Base-by-base conservation (phyloP, 2,888 invertebrate genomes). In the Calliphora vomitoria region DNA sequence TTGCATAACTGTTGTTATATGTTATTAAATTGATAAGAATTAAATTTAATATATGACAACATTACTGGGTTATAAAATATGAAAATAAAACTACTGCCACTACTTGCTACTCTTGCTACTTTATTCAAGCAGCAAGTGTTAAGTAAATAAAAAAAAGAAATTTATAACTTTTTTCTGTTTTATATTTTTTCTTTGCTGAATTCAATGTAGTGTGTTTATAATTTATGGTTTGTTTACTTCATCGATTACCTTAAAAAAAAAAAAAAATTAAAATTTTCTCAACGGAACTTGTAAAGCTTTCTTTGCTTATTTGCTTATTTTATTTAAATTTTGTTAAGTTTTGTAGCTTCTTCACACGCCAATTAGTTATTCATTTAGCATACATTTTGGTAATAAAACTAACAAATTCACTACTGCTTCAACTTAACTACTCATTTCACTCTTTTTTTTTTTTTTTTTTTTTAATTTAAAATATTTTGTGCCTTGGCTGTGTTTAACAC, bases 301-400 rank as follows among this genome's bases (percentile, higher is more conserved):
- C 55, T 64, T 66, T 68, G 13, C 20, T 68, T 25, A 25, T 25
- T 68, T 58, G 15, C 47, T 38, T 58, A 35, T 35, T 38, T 58
- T 75, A 18, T 72, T 13, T 31, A 41, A 50, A 20, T 31, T 55
- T 41, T 11, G 8, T 25, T 20, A 18, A 0, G 44, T 20, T 53
- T n/a, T n/a, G n/a, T 18, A 13, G 13, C 35, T 44, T 69, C 79
- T 87, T 87, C 71, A 85, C 79, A 85, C 79, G 82, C 58, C 79
- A 87, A 87, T 87, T 87, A 87, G 82, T 82, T 82, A 87, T 87
- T 85, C 87, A 85, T 71, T 87, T 87, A 82, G 87, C 87, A 87
- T 87, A 85, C 58, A 66, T 71, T 87, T 79, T 66, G 53, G n/a
- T 79, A 85, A 87, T 79, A 75, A 80, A 80, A 76, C 50, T 66